Evolutionary conservation across 2,797 vertebrate genomes (phyloP), one percentile per base, ranked within the genome.

Genomic region (Anniella stebbinsi): DNA sequence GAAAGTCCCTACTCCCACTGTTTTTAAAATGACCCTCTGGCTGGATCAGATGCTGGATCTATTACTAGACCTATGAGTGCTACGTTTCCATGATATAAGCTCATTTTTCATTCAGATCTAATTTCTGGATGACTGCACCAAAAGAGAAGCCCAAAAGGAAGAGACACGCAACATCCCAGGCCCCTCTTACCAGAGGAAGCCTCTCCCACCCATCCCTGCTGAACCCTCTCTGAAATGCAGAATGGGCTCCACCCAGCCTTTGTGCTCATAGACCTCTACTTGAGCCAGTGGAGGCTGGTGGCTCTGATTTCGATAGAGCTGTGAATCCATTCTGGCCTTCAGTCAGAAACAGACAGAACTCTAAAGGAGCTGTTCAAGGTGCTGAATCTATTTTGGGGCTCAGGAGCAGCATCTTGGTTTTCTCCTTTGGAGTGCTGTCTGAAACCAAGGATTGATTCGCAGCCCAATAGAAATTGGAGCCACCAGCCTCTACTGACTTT

Each of bases 1-100:
- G 57, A 80, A 88, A 81, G 36, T 80, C n/a, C 66, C 12, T 23
- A 41, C 51, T 60, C 28, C 45, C 51, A 23, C 57, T 57, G 51
- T 80, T 80, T 88, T 87, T 36, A 87, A 87, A 87, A 18, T 87
- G 72, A 66, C 70, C 48, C 60, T 51, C 38, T 8, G n/a, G 60
- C 63, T 70, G 54, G 60, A 89, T 76, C 57, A 77, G 88, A 30
- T 57, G 57, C 60, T 51, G 51, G 28, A 75, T 88, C 48, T 70
- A 38, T 38, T 57, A 41, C 60, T 38, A 51, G 25, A 60, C 81
- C 48, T 70, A 15, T 17, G n/a, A 75, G 21, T 23, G 4, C 23
- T n/a, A 30, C 9, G 38, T 66, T 76, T 66, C n/a, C 36, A 54
- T 21, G 54, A 8, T 13, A 84, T 67, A 63, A 36, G 60, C 73